Conservation (phyloP, 92 coral and sea anemone genomes). For the Phenganax stokvisi region DNA sequence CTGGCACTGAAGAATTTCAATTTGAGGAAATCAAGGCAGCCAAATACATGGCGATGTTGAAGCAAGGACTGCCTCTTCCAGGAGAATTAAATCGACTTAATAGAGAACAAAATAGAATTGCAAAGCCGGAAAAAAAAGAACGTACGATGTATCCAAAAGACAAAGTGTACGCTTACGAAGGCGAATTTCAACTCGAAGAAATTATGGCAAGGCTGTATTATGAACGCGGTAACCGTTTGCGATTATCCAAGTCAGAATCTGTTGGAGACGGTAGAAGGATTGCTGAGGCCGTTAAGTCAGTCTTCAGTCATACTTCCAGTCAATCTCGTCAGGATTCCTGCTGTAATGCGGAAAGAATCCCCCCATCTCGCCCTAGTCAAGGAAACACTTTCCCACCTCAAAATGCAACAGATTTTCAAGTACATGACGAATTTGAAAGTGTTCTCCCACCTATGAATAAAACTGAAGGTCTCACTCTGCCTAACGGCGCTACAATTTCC, state of each 20-base stretch:
- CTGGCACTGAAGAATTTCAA: constrained; percentile 86
- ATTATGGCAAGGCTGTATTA: constrained; percentile 61
- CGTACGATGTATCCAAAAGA: constrained; percentile 72
- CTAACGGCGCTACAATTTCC: background rate
- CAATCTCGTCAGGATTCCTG: no score
- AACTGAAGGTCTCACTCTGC: background rate
- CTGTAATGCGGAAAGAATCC: background rate
- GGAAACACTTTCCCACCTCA: background rate
- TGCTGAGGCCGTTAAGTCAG: no score
- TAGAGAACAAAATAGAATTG: background rate
- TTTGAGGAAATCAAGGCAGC: constrained; percentile 88
- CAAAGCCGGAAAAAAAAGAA: constrained; percentile 13
- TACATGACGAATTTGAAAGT: background rate
- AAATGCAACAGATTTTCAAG: background rate
- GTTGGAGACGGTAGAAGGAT: no score
- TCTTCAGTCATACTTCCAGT: no score
- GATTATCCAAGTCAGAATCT: background rate
- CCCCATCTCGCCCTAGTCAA: background rate
- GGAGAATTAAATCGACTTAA: background rate
- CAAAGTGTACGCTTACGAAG: constrained; percentile 73
- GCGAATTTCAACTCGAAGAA: constrained; percentile 79
- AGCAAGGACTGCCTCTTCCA: constrained; percentile 33
- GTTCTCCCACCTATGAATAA: background rate
- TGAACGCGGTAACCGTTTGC: constrained; percentile 41
- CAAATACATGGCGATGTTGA: constrained; percentile 50